A percentile compares a stretch with the other conserved stretches of the same genome.
These are phyloP conservation scores for Neodiprion virginianus DNA, from an alignment of 1,140 invertebrate species.

Conservation along the genomic window DNA sequence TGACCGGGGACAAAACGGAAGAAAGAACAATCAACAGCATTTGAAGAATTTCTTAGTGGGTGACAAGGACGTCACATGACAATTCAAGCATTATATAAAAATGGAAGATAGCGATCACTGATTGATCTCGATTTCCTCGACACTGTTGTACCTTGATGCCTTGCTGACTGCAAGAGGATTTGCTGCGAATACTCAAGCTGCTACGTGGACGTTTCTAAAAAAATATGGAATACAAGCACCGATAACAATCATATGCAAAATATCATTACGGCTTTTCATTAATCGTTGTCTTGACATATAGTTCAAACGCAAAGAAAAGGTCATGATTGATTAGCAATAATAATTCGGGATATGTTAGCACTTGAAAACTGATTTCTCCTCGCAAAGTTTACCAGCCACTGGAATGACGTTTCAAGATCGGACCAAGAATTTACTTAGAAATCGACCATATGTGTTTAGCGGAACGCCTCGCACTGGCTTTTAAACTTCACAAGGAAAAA, in stretches of 20 bases:
- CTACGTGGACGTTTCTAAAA: slow-evolving; percentile 66
- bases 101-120: slow-evolving; percentile 15
- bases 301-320: too few relatives aligned
- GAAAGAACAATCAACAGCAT: not conserved
- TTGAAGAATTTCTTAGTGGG: not conserved
- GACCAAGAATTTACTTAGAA: too few relatives aligned
- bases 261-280: not conserved
- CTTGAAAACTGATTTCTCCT: not conserved
- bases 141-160: slow-evolving; percentile 64
- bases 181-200: slow-evolving; percentile 67
- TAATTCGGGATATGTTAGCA: too few relatives aligned
- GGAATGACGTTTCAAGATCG: not conserved
- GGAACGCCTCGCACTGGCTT: too few relatives aligned
- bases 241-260: slow-evolving; percentile 25
- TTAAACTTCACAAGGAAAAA: too few relatives aligned
- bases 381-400: not conserved
- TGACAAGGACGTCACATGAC: not conserved
- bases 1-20: too few relatives aligned
- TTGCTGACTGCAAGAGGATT: slow-evolving; percentile 60
- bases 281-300: not conserved
- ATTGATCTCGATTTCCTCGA: slow-evolving; percentile 2
- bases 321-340: too few relatives aligned
- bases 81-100: slow-evolving; percentile 13
- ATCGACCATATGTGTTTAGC: too few relatives aligned
- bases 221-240: slow-evolving; percentile 50